Percentiles rank a stretch among this genome's conserved stretches.
Conservation (phyloP, 2,888 invertebrate species). For the Cephalotes varians region DNA sequence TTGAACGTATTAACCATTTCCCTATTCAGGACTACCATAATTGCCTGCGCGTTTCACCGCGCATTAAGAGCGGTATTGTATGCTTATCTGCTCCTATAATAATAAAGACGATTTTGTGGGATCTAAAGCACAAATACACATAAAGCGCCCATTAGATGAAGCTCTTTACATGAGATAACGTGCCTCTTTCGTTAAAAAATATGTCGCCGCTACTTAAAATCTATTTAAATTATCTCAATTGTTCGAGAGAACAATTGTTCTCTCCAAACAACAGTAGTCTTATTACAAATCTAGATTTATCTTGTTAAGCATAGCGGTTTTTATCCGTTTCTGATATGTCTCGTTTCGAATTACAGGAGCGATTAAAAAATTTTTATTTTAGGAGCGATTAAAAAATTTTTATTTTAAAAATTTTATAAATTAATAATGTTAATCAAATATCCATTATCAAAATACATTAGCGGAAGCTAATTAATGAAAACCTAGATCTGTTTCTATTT, state of each 20-base stretch:
- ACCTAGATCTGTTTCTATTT: neutral
- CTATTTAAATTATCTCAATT: neutral
- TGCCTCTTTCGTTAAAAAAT: neutral
- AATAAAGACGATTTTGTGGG: constrained; percentile 22
- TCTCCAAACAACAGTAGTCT: neutral
- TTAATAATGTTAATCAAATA: neutral
- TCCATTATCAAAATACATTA: neutral
- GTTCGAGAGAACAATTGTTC: neutral
- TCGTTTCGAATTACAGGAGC: neutral
- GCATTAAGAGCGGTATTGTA: constrained; percentile 27
- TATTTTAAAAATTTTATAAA: neutral
- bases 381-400: neutral
- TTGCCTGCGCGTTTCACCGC: constrained; percentile 30
- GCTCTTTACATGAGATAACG: neutral
- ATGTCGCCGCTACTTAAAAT: neutral
- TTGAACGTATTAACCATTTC: constrained; percentile 35
- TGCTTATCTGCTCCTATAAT: constrained; percentile 29
- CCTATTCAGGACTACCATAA: constrained; percentile 30
- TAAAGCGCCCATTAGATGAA: neutral
- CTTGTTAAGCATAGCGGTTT: neutral
- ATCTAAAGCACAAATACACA: no score
- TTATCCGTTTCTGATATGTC: neutral
- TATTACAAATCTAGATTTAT: constrained; percentile 5
- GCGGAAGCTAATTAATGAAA: neutral
- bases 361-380: no score